A percentile compares a stretch with the other conserved stretches of the same genome.
These are phyloP conservation scores for Conus ventricosus DNA, from an alignment of 1,140 invertebrate genomes.

Conservation along the genomic window DNA sequence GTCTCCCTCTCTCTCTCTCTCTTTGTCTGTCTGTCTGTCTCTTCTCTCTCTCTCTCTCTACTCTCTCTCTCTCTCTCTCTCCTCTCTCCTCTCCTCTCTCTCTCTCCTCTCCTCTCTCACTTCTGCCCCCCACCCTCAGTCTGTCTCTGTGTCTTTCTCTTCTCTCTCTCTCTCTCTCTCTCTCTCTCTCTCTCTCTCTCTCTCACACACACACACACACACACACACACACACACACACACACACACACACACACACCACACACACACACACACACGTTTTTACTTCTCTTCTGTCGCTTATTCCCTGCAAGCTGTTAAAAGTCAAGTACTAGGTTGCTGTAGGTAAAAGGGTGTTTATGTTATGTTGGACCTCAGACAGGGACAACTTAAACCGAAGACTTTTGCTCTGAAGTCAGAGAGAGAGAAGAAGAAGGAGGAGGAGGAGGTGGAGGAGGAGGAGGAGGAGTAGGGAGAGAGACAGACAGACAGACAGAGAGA, in stretches of 20 bases:
- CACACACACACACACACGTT: background rate
- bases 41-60: background rate
- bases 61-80: background rate
- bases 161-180: background rate
- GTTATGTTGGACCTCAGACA: too few relatives aligned
- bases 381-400: too few relatives aligned
- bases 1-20: too few relatives aligned
- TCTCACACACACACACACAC: background rate
- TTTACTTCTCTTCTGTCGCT: too few relatives aligned
- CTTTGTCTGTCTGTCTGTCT: background rate
- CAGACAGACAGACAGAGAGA: constrained; percentile 8
- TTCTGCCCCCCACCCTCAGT: background rate
- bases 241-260: constrained; percentile 10
- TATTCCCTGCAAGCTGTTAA: too few relatives aligned
- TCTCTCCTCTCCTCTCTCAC: too few relatives aligned
- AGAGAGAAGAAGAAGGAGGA: background rate
- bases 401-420: background rate
- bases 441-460: background rate
- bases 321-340: too few relatives aligned
- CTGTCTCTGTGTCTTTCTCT: too few relatives aligned
- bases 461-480: background rate
- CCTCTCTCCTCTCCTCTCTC: too few relatives aligned
- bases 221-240: background rate
- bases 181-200: background rate
- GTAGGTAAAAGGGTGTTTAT: too few relatives aligned